Base-by-base conservation (phyloP, 2,888 invertebrate species). In the Thymelicus lineola region DNA sequence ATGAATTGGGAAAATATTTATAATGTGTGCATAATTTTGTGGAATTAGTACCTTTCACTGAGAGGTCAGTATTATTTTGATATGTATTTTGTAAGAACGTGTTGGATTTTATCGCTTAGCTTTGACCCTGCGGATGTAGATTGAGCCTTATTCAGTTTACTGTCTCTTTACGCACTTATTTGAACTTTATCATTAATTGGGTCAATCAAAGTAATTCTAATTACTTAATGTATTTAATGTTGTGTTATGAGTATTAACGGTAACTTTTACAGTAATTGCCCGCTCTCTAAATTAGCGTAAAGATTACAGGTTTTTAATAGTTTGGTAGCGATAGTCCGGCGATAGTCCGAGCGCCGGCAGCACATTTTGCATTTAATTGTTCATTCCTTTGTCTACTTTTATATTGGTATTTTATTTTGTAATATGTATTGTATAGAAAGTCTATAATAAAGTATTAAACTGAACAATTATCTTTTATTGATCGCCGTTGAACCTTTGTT, bases 301-400 rank as follows among this genome's bases (percentile, higher is more conserved):
- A 15, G n/a, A 55, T 53, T 28, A 65, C 28, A 55, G 35, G 28
- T 45, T 35, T 55, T 15, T 46, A 46, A 38, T 62, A 6, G 55
- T 66, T 60, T 12, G 15, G 46, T 17, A 57, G 60, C 45, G 12
- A 36, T 28, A 28, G 28, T 28, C 28, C 28, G 38, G 50, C 66
- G 12, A 42, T 50, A 66, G 15, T 17, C 59, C 42, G 57, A 10
- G 15, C n/a, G 59, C 15, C 48, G 17, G 14, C 45, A 53, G 61
- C 46, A 68, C 62, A 66, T 76, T 48, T 48, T 75, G 87, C 86
- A 88, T 88, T 89, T 89, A 87, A 83, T 79, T 75, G 81, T 85
- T 84, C 87, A 90, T 91, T 91, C 90, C 90, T 86, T 70, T 77
- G 74, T 74, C 70, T 76, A 72, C 71, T 72, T 80, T 77, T 77